These are phyloP conservation scores for Drosophila nasuta DNA, from an alignment of 1,140 invertebrate genomes.

Conservation along the genomic window DNA sequence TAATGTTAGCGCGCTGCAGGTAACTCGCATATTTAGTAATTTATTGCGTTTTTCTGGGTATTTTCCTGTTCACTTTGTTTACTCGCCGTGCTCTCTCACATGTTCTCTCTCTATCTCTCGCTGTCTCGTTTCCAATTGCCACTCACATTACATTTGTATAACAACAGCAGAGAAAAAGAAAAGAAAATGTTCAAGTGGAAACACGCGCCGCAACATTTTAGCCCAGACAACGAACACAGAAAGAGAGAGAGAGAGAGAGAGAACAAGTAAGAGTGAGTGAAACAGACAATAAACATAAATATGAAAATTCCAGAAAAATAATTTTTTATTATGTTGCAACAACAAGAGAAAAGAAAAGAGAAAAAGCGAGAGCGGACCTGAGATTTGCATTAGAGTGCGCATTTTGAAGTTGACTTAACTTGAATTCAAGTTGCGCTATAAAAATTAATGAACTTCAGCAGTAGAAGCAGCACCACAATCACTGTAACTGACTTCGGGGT, in stretches of 20 bases:
- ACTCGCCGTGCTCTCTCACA: conserved; percentile 2
- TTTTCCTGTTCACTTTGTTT: conserved; percentile 32
- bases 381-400: conserved; percentile 69
- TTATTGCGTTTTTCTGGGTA: conserved; percentile 55
- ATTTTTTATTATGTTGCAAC: conserved; percentile 66
- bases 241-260: background rate
- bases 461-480: conserved; percentile 46
- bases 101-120: background rate
- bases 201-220: conserved; percentile 57
- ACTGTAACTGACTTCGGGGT: conserved; percentile 22
- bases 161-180: background rate
- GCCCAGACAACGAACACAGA: conserved; percentile 10
- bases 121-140: conserved; percentile 22
- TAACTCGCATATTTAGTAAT: conserved; percentile 55
- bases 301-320: conserved; percentile 64
- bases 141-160: conserved; percentile 34
- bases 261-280: background rate
- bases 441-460: conserved; percentile 77
- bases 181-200: conserved; percentile 49
- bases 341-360: conserved; percentile 15
- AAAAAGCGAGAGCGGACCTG: conserved; percentile 37
- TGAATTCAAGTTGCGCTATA: conserved; percentile 64
- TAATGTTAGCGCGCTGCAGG: conserved; percentile 46
- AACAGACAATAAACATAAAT: conserved; percentile 57
- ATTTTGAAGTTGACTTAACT: conserved; percentile 36